Conservation (phyloP, 2,888 invertebrate genomes). For the Mesopsocus fuscifrons region DNA sequence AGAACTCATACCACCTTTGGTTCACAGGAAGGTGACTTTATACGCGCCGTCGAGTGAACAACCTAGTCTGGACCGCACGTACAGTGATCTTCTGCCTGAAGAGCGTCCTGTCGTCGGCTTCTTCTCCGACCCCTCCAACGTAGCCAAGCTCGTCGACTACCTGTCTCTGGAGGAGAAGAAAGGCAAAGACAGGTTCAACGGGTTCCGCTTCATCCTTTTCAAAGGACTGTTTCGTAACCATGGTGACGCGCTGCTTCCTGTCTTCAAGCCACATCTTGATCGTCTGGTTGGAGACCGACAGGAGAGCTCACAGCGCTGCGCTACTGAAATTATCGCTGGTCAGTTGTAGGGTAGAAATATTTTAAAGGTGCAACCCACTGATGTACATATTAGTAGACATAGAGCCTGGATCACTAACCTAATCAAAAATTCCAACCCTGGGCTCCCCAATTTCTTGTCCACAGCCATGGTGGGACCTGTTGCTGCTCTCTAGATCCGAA, state of each 20-base stretch:
- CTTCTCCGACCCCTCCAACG: slow-evolving; percentile 42
- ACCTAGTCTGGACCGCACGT: slow-evolving; percentile 32
- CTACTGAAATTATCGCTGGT: slow-evolving; percentile 58
- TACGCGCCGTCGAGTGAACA: slow-evolving; percentile 49
- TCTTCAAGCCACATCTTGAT: slow-evolving; percentile 43
- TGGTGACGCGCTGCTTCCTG: slow-evolving; percentile 41
- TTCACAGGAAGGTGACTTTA: slow-evolving; percentile 31
- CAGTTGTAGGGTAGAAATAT: slow-evolving; percentile 9
- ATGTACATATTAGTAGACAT: no score
- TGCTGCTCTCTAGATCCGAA: no score
- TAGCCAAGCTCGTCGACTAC: slow-evolving; percentile 49
- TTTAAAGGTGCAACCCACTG: background rate
- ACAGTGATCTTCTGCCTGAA: slow-evolving; percentile 37
- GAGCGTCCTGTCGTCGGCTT: slow-evolving; percentile 45
- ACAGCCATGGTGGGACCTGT: no score
- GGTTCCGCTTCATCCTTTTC: slow-evolving; percentile 45
- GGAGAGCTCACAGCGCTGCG: slow-evolving; percentile 64
- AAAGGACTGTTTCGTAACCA: slow-evolving; percentile 50
- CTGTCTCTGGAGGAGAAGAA: slow-evolving; percentile 72
- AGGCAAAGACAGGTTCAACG: slow-evolving; percentile 61
- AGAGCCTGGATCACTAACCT: no score
- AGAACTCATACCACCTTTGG: no score
- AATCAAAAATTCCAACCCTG: no score
- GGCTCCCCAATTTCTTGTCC: no score
- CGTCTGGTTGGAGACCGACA: slow-evolving; percentile 43